Evolutionary conservation across 2,113 vertebrate genomes (phyloP), one percentile per base, ranked within the genome.

Genomic region (Arenaria interpres): DNA sequence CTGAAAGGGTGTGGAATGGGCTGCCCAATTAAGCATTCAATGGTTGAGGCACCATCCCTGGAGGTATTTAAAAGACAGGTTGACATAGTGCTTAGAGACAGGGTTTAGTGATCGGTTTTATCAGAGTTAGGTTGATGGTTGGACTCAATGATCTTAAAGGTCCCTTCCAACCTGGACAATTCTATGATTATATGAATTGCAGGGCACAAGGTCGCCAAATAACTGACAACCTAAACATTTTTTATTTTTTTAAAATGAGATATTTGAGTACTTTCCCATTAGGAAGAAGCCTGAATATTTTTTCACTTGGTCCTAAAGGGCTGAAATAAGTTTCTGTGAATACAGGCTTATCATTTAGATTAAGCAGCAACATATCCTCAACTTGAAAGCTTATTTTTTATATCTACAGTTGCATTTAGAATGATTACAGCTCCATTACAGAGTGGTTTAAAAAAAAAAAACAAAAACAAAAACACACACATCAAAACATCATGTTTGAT

Each of bases 371-470:
- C 35, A 19, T 3, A 81, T 22, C 33, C 39, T 88, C n/a, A 56
- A 28, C 18, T 73, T 56, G 19, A 16, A 86, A 71, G 12, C n/a
- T 5, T 10, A 22, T 53, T 28, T 28, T 53, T 28, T 53, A 27
- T 27, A 15, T 28, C 51, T 28, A 28, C 6, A 53, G 51, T 28
- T 53, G 27, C 51, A 28, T 53, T 53, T 53, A 28, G 51, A 28
- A 53, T 28, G 25, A 53, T 1, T 0, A 24, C 0, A n/a, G 13
- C 32, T 89, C 16, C 11, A 37, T 10, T 28, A 43, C 2, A 80
- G 28, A 37, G 19, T 7, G 33, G 6, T 56, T 83, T 35, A 33
- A 69, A 14, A n/a, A 30, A 30, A 50, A 53, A 28, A 64, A n/a
- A n/a, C n/a, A n/a, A n/a, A n/a, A n/a, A n/a, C n/a, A n/a, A 56